phyloP scores from a whole-genome alignment of 2,888 invertebrate genomes.

The Aleiodes leptofemur region DNA sequence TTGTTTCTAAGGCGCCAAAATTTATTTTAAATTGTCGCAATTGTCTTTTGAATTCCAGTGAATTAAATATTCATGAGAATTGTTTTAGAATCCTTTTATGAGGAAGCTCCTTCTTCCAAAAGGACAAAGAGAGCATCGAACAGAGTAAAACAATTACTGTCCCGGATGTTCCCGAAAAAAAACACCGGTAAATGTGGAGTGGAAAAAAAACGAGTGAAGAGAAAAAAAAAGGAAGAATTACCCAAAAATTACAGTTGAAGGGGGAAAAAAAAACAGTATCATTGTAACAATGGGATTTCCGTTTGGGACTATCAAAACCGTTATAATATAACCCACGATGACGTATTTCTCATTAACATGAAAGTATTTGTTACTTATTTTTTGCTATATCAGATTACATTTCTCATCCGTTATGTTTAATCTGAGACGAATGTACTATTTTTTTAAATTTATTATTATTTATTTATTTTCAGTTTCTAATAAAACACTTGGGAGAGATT shows the following conservation, averaged over 20 bases:
- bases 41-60: neutral
- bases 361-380: slow-evolving; percentile 26
- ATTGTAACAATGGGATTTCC: slow-evolving; percentile 53
- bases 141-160: slow-evolving; percentile 53
- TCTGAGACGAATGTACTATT: neutral
- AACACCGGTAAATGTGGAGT: slow-evolving; percentile 46
- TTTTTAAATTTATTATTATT: neutral
- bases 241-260: slow-evolving; percentile 27
- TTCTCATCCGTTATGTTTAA: slow-evolving; percentile 36
- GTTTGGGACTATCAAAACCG: slow-evolving; percentile 34
- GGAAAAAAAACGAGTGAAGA: slow-evolving; percentile 25
- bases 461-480: too few relatives aligned
- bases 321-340: slow-evolving; percentile 35
- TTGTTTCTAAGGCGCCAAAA: too few relatives aligned
- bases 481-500: neutral
- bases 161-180: slow-evolving; percentile 39
- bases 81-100: slow-evolving; percentile 35
- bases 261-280: slow-evolving; percentile 11
- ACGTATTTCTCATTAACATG: slow-evolving; percentile 39
- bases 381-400: slow-evolving; percentile 25
- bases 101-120: neutral
- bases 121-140: slow-evolving; percentile 49
- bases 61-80: slow-evolving; percentile 39
- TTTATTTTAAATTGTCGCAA: too few relatives aligned
- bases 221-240: slow-evolving; percentile 30